Base-by-base conservation (phyloP, 1,140 invertebrate species). In the Drosophila melanica region DNA sequence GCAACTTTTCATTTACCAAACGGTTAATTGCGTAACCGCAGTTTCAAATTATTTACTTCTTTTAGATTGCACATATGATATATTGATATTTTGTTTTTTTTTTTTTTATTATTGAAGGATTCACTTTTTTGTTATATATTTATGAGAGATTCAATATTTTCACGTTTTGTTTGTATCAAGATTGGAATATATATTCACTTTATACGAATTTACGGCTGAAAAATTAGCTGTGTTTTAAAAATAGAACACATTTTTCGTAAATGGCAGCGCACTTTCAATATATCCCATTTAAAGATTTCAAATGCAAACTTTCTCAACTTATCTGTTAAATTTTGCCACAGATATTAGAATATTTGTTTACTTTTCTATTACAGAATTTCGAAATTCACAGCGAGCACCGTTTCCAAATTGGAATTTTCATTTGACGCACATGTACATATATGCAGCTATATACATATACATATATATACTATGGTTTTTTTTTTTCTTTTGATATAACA, bases 141-240 rank as follows among this genome's bases (percentile, higher is more conserved):
- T 54, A 7, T 45, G 44, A 12, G 14, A 9, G 20, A 23, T 3
- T 23, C 2, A 23, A 23, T 23, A 33, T 16, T 35, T 35, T 76
- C 27, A 60, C 69, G 18, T 60, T 64, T 45, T 71, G 41, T 48
- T 75, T 67, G 45, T 23, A 51, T 70, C 30, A 39, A 11, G 69
- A 84, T 82, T 69, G 73, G 57, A 82, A 78, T 60, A 57, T 57
- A 1, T 3, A 77, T 77, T 84, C 77, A 84, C 63, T 76, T 69
- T 42, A 69, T 54, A 60, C 47, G 69, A 73, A 77, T 84, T 89
- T 77, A 76, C 65, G 82, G 53, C 66, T 72, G 72, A 91, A 77
- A 81, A 82, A 77, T 91, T 91, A 80, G 90, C 90, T 91, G 57
- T 91, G 86, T 87, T 91, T 82, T 91, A 91, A 73, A 91, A 91